Conservation (phyloP, 1,140 invertebrate species). For the Brachionus asplanchnoidis region DNA sequence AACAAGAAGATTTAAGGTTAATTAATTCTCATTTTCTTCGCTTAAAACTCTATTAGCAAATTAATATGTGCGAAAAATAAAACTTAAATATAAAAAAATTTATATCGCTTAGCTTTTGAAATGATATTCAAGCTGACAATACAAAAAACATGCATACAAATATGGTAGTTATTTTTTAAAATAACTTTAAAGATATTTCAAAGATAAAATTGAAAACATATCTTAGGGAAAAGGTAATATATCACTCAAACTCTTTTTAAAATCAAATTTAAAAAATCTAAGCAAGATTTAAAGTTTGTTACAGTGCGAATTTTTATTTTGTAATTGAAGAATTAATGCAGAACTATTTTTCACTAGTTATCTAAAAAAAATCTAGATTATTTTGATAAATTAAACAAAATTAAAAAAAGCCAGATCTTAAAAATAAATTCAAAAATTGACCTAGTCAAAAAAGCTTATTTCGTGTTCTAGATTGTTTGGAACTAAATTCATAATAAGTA, state of each 20-base stretch:
- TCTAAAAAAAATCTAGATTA: neutral
- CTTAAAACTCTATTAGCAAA: neutral
- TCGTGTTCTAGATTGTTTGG: neutral
- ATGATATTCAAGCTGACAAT: neutral
- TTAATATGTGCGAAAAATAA: neutral
- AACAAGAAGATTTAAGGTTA: neutral
- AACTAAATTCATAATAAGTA: neutral
- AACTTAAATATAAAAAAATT: neutral
- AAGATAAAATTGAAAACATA: neutral
- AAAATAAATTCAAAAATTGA: neutral
- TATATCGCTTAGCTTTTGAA: neutral
- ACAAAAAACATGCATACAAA: neutral
- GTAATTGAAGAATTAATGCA: neutral
- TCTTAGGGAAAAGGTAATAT: neutral
- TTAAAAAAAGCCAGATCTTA: neutral
- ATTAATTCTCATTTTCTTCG: neutral
- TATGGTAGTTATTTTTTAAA: neutral
- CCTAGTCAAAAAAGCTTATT: neutral
- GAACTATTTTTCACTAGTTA: neutral
- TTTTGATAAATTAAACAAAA: neutral
- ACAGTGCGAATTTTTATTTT: neutral
- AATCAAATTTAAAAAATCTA: neutral
- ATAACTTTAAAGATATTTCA: neutral
- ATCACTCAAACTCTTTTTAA: neutral
- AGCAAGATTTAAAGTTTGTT: no score